A percentile compares a stretch with the other conserved stretches of the same genome.
Conservation (phyloP, 2,113 vertebrate genomes). For the Theropithecus gelada region DNA sequence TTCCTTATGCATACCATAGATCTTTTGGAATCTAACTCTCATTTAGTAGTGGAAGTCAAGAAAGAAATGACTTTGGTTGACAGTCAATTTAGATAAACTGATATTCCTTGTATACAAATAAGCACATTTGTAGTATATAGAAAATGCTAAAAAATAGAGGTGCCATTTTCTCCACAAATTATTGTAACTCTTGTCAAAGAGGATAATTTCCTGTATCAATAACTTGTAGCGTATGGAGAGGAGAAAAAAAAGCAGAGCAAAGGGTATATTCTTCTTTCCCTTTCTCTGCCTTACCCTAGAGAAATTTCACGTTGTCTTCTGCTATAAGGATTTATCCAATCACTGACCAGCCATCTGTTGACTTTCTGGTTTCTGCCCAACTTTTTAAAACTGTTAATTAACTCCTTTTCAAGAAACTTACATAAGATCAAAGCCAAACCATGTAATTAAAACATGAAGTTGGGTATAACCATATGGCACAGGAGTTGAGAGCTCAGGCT, state of each 20-base stretch:
- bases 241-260: neutral
- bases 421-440: constrained; percentile 51
- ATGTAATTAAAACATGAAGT: constrained; percentile 59
- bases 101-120: neutral
- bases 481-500: neutral
- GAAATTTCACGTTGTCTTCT: constrained; percentile 19
- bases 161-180: neutral
- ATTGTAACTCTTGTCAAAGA: neutral
- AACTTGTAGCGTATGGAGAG: neutral
- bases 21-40: neutral
- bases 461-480: constrained; percentile 53
- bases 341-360: constrained; percentile 46
- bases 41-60: constrained; percentile 9
- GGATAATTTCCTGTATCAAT: neutral
- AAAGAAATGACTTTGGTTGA: neutral
- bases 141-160: neutral
- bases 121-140: neutral
- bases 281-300: neutral
- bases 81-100: neutral
- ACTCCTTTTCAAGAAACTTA: constrained; percentile 63
- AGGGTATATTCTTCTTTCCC: neutral
- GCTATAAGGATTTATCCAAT: constrained; percentile 26
- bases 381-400: constrained; percentile 68
- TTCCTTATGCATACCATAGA: neutral
- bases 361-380: constrained; percentile 39